Percentiles rank a stretch among this genome's conserved stretches.
Conservation (phyloP, 2,888 invertebrate genomes). For the Brachypalpus laphriformis region DNA sequence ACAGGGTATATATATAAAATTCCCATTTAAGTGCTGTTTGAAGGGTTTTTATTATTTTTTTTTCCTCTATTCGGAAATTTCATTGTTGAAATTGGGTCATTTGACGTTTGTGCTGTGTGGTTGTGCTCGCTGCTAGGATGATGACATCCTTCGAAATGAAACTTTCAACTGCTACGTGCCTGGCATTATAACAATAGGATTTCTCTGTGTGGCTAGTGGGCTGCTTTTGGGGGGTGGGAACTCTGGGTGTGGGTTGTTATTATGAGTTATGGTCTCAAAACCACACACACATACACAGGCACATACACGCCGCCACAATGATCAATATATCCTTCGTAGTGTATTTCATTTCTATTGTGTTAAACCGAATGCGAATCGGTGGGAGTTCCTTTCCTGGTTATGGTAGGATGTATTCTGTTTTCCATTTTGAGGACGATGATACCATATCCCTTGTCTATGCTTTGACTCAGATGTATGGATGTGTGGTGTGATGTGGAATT, state of each 20-base stretch:
- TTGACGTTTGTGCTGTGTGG: conserved; percentile 62
- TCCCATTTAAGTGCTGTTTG: conserved; percentile 53
- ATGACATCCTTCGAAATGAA: conserved; percentile 71
- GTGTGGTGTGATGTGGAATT: conserved; percentile 10
- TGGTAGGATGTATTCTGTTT: conserved; percentile 51
- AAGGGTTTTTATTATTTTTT: conserved; percentile 50
- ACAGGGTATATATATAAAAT: conserved; percentile 14
- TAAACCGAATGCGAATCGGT: conserved; percentile 51
- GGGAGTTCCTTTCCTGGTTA: not conserved
- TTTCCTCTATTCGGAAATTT: conserved; percentile 40
- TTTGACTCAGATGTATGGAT: not conserved
- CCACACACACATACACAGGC: conserved; percentile 37
- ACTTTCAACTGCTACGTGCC: conserved; percentile 72
- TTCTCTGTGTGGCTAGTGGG: conserved; percentile 24
- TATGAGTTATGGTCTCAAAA: conserved; percentile 70
- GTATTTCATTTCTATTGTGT: conserved; percentile 63
- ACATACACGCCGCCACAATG: conserved; percentile 32
- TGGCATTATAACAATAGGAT: conserved; percentile 66
- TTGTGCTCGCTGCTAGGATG: conserved; percentile 43
- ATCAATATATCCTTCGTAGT: conserved; percentile 67
- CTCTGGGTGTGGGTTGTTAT: conserved; percentile 43
- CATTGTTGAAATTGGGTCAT: conserved; percentile 71
- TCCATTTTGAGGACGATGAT: conserved; percentile 49
- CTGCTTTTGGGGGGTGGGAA: conserved; percentile 2
- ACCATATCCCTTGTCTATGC: not conserved